A percentile compares a stretch with the other conserved stretches of the same genome.
Conservation (phyloP, 2,113 vertebrate genomes). For the Ramphastos sulfuratus region DNA sequence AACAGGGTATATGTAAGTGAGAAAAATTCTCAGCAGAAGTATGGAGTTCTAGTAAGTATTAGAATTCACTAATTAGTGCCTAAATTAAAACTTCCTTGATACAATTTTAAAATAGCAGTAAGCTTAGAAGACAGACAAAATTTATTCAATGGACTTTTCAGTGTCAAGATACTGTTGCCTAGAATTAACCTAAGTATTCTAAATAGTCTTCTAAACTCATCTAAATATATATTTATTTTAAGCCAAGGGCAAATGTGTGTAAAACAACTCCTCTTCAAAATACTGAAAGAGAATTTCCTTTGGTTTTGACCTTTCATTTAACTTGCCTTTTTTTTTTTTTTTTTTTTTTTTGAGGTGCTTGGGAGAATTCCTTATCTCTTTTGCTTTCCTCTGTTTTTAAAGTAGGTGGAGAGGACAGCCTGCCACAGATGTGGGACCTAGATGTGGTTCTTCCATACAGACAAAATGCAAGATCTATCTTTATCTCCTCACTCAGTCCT, state of each 20-base stretch:
- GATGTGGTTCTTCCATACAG: too few relatives aligned
- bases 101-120: neutral
- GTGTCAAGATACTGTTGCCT: neutral
- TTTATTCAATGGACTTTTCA: neutral
- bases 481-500: neutral
- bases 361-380: too few relatives aligned
- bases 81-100: neutral
- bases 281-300: neutral
- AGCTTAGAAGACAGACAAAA: neutral
- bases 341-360: too few relatives aligned
- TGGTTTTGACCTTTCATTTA: neutral
- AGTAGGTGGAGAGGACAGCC: too few relatives aligned
- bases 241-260: neutral
- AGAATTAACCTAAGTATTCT: neutral
- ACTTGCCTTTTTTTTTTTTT: too few relatives aligned
- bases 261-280: neutral
- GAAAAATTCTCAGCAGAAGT: neutral
- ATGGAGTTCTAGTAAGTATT: neutral
- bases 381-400: too few relatives aligned
- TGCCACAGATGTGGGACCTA: too few relatives aligned
- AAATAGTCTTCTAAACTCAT: neutral
- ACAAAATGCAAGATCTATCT: too few relatives aligned
- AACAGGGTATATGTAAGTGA: neutral
- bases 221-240: neutral
- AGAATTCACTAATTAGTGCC: neutral